These are phyloP conservation scores for Scyliorhinus canicula DNA, from an alignment of 2,797 vertebrate genomes.

Conservation along the genomic window DNA sequence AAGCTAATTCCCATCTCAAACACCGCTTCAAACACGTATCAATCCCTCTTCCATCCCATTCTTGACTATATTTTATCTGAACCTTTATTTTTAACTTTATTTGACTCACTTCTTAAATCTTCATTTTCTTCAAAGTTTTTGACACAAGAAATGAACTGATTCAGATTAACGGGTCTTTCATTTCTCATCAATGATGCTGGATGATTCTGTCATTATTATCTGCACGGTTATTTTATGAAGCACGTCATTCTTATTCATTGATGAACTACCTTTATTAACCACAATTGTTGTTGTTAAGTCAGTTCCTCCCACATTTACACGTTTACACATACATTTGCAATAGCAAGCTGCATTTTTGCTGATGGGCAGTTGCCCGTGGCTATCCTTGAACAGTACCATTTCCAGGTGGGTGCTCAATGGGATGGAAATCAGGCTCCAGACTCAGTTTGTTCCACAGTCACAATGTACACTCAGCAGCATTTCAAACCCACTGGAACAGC, in stretches of 20 bases:
- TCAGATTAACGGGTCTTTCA: background rate
- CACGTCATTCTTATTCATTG: background rate
- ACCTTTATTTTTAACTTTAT: too few relatives aligned
- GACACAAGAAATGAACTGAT: background rate
- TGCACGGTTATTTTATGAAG: background rate
- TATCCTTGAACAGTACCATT: background rate
- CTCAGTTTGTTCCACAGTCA: conserved; percentile 48
- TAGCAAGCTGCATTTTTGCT: background rate
- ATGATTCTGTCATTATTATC: background rate
- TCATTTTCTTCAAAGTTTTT: too few relatives aligned
- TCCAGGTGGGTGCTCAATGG: conserved; percentile 45
- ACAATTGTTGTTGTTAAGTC: background rate
- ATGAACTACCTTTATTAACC: background rate
- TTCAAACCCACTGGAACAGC: conserved; percentile 49
- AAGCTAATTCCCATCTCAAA: too few relatives aligned
- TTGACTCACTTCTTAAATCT: too few relatives aligned
- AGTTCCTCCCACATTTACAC: background rate
- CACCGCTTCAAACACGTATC: too few relatives aligned
- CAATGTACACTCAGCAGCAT: conserved; percentile 46
- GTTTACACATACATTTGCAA: background rate
- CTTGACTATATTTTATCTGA: too few relatives aligned
- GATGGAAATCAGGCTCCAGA: conserved; percentile 57
- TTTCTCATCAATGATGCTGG: background rate
- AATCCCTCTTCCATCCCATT: too few relatives aligned
- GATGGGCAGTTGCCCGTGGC: background rate